Conservation (phyloP, 1,140 invertebrate genomes). For the Vanessa tameamea region DNA sequence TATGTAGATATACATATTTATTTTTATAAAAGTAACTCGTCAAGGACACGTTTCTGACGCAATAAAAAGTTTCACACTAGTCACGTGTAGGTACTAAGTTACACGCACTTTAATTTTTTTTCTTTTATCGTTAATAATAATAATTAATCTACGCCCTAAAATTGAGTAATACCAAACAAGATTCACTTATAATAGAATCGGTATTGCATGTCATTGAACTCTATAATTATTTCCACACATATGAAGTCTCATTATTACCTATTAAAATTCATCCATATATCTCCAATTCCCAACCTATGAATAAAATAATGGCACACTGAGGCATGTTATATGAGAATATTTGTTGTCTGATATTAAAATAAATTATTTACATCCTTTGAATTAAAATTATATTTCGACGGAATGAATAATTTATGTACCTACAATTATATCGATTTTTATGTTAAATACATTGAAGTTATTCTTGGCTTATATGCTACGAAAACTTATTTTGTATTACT, state of each 20-base stretch:
- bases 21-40: too few relatives aligned
- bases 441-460: not conserved
- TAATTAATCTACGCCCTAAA: not conserved
- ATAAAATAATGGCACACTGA: conserved; percentile 33
- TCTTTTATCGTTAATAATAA: too few relatives aligned
- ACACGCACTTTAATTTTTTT: too few relatives aligned
- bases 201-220: conserved; percentile 45
- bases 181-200: conserved; percentile 10
- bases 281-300: conserved; percentile 37
- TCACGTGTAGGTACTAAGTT: too few relatives aligned
- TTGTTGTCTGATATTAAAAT: conserved; percentile 28
- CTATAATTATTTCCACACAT: conserved; percentile 45
- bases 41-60: too few relatives aligned
- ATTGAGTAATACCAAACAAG: not conserved
- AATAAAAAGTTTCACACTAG: too few relatives aligned
- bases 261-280: conserved; percentile 66
- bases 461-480: too few relatives aligned
- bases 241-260: conserved; percentile 56
- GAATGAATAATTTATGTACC: not conserved
- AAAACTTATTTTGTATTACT: too few relatives aligned
- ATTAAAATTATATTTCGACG: conserved; percentile 9
- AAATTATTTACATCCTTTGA: conserved; percentile 29
- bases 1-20: too few relatives aligned
- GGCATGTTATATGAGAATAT: conserved; percentile 27
- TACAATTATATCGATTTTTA: not conserved